Evolutionary conservation across 2,113 vertebrate genomes (phyloP), one percentile per base, ranked within the genome.

Genomic region (Uria lomvia): DNA sequence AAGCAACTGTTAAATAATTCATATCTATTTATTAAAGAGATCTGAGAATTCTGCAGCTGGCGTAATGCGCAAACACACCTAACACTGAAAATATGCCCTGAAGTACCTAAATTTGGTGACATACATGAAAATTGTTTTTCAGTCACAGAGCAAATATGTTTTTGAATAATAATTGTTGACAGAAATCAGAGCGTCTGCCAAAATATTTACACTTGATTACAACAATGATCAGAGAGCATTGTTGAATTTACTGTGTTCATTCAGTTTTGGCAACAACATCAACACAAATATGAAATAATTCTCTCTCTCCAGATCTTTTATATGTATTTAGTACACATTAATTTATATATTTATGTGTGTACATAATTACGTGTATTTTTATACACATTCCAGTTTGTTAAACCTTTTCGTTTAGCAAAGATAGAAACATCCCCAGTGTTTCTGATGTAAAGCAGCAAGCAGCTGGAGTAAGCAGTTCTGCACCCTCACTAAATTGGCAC

Each of bases 151-250:
- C 67, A 96, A 96, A 86, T 74, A 87, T 68, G 83, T 66, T 94
- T 96, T 96, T 96, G 65, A 84, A 80, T 95, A 95, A 91, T 95
- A 96, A 87, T 71, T 59, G 50, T 88, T 95, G 80, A 82, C 70
- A 91, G 67, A 95, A 95, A 91, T 92, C 53, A 84, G 72, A 92
- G 66, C 53, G 36, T 40, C 47, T 94, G 79, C 55, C 80, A 97
- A 94, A 97, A 97, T 92, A 97, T 91, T 79, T 95, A 94, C 86
- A 75, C 76, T 84, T 94, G 86, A 96, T 42, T 82, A 96, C 76
- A 62, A 94, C 86, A 86, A 26, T 58, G 82, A 97, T 81, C 82
- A 90, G 43, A 86, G 42, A 87, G 56, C 42, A 95, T 29, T 97
- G 95, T 88, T 92, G 90, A 74, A 96, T 93, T 96, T 91, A 80